These are phyloP conservation scores for Helicoverpa zea DNA, from an alignment of 1,140 invertebrate species.

Conservation along the genomic window DNA sequence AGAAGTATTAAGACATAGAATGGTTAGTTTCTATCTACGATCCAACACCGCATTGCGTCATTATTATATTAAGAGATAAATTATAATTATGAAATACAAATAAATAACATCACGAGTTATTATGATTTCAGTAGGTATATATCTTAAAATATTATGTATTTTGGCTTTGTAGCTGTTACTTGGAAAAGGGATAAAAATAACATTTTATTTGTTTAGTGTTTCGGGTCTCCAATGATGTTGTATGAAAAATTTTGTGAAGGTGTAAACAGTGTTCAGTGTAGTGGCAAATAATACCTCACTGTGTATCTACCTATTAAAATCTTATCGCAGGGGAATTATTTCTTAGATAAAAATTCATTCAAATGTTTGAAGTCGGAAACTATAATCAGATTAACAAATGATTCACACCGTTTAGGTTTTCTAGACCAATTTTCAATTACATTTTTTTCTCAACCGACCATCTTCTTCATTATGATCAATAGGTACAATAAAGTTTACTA, in stretches of 20 bases:
- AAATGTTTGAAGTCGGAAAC: background rate
- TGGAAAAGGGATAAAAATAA: too few species aligned
- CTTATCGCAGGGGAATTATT: background rate
- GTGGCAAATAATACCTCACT: background rate
- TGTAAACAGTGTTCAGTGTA: too few species aligned
- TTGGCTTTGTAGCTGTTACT: too few species aligned
- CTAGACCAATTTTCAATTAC: background rate
- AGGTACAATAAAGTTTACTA: background rate
- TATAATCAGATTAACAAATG: background rate
- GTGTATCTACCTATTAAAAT: background rate
- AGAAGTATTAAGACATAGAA: background rate
- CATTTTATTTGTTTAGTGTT: too few species aligned
- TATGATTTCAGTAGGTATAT: too few species aligned
- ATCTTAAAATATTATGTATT: too few species aligned
- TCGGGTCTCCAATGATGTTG: too few species aligned
- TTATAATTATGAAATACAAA: slow-evolving; percentile 6
- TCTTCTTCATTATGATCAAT: background rate
- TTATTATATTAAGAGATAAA: background rate
- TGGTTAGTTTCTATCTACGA: background rate
- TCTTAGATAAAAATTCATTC: background rate
- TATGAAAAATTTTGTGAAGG: background rate
- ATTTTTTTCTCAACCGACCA: background rate
- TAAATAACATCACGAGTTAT: background rate
- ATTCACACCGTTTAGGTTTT: background rate
- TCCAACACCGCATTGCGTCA: background rate